phyloP scores from a whole-genome alignment of 2,888 invertebrate species.

The Pemphredon lugubris region DNA sequence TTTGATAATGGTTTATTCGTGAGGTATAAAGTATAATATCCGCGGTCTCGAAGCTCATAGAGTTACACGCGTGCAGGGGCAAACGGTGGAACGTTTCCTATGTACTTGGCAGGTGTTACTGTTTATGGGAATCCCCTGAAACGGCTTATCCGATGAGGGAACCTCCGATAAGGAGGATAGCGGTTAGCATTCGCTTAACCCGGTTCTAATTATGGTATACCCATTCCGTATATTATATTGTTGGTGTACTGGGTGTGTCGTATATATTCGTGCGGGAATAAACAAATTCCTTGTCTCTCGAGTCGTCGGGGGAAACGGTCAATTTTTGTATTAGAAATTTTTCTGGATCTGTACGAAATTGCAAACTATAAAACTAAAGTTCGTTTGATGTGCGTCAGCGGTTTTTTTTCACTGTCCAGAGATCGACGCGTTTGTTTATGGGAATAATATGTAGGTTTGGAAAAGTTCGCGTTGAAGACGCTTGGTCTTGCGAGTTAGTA shows the following conservation, averaged over 20 bases:
- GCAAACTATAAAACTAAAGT: too few species aligned
- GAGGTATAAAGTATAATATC: conserved; percentile 22
- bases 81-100: conserved; percentile 64
- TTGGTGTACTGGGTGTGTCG: background rate
- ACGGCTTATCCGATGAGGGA: conserved; percentile 64
- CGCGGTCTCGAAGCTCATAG: conserved; percentile 10
- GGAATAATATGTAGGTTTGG: too few species aligned
- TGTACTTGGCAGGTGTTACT: conserved; percentile 62
- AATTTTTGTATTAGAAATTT: too few species aligned
- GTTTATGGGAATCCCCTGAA: conserved; percentile 70
- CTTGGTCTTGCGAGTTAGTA: too few species aligned
- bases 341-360: too few species aligned
- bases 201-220: conserved; percentile 64
- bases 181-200: conserved; percentile 68
- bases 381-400: too few species aligned
- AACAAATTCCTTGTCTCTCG: background rate
- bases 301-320: background rate
- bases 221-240: conserved; percentile 41
- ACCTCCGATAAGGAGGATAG: conserved; percentile 53
- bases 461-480: too few species aligned
- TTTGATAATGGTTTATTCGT: background rate
- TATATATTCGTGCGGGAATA: background rate
- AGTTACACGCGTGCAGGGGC: conserved; percentile 37
- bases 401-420: too few species aligned
- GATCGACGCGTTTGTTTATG: too few species aligned